Evolutionary conservation across 1,140 invertebrate genomes (phyloP).

Genomic region (Drosophila miranda): DNA sequence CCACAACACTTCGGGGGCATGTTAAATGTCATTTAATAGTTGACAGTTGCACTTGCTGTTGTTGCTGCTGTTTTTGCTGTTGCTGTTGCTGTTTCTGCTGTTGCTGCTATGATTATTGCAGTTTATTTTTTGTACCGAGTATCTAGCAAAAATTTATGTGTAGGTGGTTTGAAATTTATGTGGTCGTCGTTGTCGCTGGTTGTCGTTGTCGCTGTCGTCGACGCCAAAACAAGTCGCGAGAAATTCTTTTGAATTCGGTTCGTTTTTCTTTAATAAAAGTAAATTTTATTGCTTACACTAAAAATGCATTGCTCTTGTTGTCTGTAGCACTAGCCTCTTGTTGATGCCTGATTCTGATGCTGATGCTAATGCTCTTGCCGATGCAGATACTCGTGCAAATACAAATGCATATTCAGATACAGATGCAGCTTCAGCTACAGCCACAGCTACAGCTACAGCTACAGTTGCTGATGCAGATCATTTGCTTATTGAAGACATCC

Average conservation of each 20-base stretch:
- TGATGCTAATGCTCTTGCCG: constrained; percentile 28
- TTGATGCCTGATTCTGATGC: constrained; percentile 11
- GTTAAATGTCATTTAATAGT: constrained; percentile 81
- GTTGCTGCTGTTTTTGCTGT: constrained; percentile 23
- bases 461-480: constrained; percentile 22
- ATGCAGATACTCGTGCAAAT: constrained; percentile 4
- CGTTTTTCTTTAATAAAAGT: constrained; percentile 80
- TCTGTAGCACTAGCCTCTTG: constrained; percentile 1
- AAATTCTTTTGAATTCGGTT: constrained; percentile 79
- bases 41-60: constrained; percentile 77
- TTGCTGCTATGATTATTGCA: constrained; percentile 64
- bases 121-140: constrained; percentile 54
- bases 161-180: constrained; percentile 73
- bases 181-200: constrained; percentile 54
- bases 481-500: constrained; percentile 67
- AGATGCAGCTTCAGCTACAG: constrained; percentile 16
- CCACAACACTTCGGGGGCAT: constrained; percentile 58
- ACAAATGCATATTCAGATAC: constrained; percentile 7
- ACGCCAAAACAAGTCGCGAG: constrained; percentile 69
- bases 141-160: constrained; percentile 62
- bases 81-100: constrained; percentile 7
- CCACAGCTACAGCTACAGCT: constrained; percentile 3
- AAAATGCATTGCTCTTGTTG: constrained; percentile 41
- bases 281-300: constrained; percentile 79
- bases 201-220: constrained; percentile 53